Conservation (phyloP, 30 jellyfish, hydroid and myxozoan species). For the Catostylus mosaicus region DNA sequence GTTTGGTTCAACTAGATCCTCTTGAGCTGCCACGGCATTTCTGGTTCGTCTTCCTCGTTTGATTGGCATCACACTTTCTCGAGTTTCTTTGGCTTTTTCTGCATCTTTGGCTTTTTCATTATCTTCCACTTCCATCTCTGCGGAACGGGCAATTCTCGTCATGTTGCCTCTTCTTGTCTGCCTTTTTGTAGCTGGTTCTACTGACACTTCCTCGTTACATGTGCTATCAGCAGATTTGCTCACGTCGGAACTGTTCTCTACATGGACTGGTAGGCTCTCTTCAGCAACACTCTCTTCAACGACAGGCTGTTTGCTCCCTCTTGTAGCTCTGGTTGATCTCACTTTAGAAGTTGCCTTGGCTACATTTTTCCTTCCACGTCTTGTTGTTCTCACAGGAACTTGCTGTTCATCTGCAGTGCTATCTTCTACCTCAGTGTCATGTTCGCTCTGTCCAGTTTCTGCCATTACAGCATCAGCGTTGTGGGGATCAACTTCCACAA, state of each 20-base stretch:
- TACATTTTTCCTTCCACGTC: not conserved
- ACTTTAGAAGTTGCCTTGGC: not conserved
- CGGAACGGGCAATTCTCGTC: not conserved
- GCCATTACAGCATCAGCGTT: not conserved
- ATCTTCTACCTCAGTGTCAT: not conserved
- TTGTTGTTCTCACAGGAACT: not conserved
- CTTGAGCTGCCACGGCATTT: too few relatives aligned
- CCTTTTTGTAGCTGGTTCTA: not conserved
- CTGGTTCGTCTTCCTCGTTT: too few relatives aligned
- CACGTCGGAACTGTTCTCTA: not conserved
- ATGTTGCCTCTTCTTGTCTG: not conserved
- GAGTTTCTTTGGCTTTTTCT: too few relatives aligned
- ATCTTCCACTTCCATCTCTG: not conserved
- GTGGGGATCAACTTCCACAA: not conserved
- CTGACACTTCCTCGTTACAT: not conserved
- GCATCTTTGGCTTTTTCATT: not conserved
- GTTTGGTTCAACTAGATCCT: too few relatives aligned
- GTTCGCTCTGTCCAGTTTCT: not conserved
- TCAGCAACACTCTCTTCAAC: not conserved
- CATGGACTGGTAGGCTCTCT: not conserved
- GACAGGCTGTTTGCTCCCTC: not conserved
- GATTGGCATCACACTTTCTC: too few relatives aligned
- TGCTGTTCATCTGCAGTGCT: not conserved
- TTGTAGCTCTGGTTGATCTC: constrained; percentile 8
- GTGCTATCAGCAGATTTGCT: too few relatives aligned